Percentiles rank a stretch among this genome's conserved stretches.
Evolutionary conservation across 2,113 vertebrate genomes (phyloP).

Genomic region (Collichthys lucidus): DNA sequence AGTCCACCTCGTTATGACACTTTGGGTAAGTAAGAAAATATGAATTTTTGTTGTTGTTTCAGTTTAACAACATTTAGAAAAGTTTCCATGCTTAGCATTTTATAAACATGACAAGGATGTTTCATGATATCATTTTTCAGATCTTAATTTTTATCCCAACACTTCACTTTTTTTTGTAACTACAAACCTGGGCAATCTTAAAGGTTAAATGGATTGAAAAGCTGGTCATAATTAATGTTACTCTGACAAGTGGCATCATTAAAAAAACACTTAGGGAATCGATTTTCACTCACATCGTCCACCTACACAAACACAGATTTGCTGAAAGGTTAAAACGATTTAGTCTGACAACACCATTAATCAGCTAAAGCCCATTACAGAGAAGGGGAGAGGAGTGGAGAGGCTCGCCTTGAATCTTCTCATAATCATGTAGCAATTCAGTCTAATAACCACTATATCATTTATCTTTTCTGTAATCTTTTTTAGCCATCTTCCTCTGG

Average conservation of each 20-base stretch:
- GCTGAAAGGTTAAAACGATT: conserved; percentile 46
- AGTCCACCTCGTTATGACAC: not conserved
- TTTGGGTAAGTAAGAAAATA: not conserved
- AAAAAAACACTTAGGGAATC: conserved; percentile 53
- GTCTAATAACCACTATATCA: conserved; percentile 15
- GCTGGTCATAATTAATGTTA: conserved; percentile 12
- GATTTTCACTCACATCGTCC: conserved; percentile 35
- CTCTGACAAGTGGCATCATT: conserved; percentile 43
- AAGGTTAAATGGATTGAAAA: conserved; percentile 26
- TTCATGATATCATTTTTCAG: not conserved
- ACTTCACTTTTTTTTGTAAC: not conserved
- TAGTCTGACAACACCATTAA: conserved; percentile 23
- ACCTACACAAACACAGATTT: conserved; percentile 49
- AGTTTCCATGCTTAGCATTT: too few relatives aligned
- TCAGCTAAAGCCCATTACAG: conserved; percentile 32
- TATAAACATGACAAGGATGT: not conserved
- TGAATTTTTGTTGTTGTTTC: too few relatives aligned
- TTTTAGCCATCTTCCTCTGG: conserved; percentile 1
- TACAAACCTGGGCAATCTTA: not conserved
- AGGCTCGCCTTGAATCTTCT: conserved; percentile 6
- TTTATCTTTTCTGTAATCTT: conserved; percentile 12
- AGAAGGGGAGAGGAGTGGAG: conserved; percentile 23
- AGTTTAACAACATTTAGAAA: not conserved
- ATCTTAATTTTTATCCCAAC: not conserved
- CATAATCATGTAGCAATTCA: conserved; percentile 29